Percentiles rank a stretch among this genome's conserved stretches.
phyloP scores from a whole-genome alignment of 1,140 invertebrate genomes.

The Dolichoris vasculosae region DNA sequence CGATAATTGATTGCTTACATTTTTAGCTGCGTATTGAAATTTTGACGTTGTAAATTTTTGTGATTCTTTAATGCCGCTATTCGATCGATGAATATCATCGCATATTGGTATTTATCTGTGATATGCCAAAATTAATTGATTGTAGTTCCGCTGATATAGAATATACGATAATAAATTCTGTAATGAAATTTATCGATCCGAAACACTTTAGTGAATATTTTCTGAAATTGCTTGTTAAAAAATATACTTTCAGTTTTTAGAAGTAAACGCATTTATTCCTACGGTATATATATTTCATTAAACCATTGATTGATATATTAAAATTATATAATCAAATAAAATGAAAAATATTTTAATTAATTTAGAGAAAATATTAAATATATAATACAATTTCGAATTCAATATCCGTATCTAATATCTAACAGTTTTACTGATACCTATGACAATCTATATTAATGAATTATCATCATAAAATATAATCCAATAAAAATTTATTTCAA shows the following conservation, averaged over 20 bases:
- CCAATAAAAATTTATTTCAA: neutral
- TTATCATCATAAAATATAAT: no score
- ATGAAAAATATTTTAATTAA: neutral
- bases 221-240: no score
- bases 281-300: neutral
- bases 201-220: neutral
- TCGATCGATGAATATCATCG: neutral
- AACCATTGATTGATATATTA: neutral
- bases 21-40: neutral
- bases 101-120: no score
- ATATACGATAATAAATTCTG: no score
- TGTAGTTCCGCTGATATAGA: no score
- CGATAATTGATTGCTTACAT: neutral
- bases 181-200: neutral
- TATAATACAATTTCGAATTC: neutral
- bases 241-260: no score
- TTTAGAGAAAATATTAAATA: neutral
- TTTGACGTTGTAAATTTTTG: neutral
- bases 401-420: neutral
- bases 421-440: neutral
- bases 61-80: neutral
- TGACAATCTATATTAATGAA: neutral
- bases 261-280: neutral
- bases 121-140: no score
- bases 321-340: neutral